These are phyloP conservation scores for Tragelaphus eurycerus DNA, from an alignment of 2,797 vertebrate species.

Conservation along the genomic window DNA sequence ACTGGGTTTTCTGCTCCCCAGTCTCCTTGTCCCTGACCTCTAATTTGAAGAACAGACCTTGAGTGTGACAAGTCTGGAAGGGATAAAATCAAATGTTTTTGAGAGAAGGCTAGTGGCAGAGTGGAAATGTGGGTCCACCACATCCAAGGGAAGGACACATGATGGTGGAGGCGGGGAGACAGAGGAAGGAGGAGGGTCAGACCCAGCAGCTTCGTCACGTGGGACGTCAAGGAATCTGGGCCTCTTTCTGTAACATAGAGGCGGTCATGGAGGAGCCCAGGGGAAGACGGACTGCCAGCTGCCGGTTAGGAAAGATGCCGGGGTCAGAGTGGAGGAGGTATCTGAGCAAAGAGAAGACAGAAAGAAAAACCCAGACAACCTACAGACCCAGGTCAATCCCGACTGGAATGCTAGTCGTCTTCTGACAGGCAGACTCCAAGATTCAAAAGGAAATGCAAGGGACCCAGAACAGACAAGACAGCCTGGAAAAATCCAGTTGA, in stretches of 20 bases:
- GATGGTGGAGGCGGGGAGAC: fast-evolving
- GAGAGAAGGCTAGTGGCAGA: not conserved
- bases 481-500: not conserved
- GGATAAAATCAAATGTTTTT: not conserved
- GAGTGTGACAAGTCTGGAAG: not conserved
- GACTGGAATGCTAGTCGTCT: not conserved
- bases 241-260: not conserved
- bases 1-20: not conserved
- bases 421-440: not conserved
- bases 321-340: not conserved
- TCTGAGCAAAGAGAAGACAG: not conserved
- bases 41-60: not conserved
- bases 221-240: not conserved
- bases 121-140: not conserved
- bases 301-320: not conserved
- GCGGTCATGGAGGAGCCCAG: not conserved
- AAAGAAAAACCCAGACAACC: not conserved
- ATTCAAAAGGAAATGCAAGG: not conserved
- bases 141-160: not conserved
- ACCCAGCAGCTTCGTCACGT: too few relatives aligned
- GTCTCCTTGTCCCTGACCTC: not conserved
- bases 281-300: not conserved
- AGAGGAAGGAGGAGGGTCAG: not conserved
- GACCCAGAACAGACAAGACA: not conserved
- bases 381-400: not conserved